A percentile compares a stretch with the other conserved stretches of the same genome.
phyloP scores from a whole-genome alignment of 2,888 invertebrate genomes.

The Phorcus lineatus region DNA sequence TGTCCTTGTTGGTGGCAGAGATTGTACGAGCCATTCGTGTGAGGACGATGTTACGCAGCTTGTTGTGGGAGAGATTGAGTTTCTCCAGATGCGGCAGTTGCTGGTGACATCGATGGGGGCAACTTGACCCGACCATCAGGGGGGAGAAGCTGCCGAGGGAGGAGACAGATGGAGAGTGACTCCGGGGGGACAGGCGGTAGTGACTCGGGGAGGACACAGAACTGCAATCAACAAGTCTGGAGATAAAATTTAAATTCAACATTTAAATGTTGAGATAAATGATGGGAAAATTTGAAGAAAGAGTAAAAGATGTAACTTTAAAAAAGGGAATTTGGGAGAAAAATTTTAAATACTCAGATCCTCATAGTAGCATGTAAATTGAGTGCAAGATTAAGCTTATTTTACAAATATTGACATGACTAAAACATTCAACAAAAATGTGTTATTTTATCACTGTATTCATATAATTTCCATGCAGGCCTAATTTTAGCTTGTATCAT shows the following conservation, averaged over 20 bases:
- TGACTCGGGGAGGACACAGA: neutral
- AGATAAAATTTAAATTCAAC: neutral
- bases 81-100: slow-evolving; percentile 88
- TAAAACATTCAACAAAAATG: too few species aligned
- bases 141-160: neutral
- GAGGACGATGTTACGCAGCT: slow-evolving; percentile 83
- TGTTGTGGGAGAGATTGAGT: slow-evolving; percentile 90
- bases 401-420: too few species aligned
- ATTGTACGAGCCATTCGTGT: neutral
- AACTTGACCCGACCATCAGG: slow-evolving; percentile 36
- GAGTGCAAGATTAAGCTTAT: too few species aligned
- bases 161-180: neutral
- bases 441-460: too few species aligned
- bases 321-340: too few species aligned
- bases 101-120: slow-evolving; percentile 80
- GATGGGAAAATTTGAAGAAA: neutral
- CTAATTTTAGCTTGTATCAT: too few species aligned
- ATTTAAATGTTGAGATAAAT: neutral
- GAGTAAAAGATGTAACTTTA: too few species aligned
- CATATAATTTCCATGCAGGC: too few species aligned
- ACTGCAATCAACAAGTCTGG: neutral
- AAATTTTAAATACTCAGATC: too few species aligned
- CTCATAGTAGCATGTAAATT: too few species aligned
- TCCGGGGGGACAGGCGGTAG: neutral
- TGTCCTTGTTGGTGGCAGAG: neutral